phyloP scores from a whole-genome alignment of 2,797 vertebrate species.

The Columba guinea region DNA sequence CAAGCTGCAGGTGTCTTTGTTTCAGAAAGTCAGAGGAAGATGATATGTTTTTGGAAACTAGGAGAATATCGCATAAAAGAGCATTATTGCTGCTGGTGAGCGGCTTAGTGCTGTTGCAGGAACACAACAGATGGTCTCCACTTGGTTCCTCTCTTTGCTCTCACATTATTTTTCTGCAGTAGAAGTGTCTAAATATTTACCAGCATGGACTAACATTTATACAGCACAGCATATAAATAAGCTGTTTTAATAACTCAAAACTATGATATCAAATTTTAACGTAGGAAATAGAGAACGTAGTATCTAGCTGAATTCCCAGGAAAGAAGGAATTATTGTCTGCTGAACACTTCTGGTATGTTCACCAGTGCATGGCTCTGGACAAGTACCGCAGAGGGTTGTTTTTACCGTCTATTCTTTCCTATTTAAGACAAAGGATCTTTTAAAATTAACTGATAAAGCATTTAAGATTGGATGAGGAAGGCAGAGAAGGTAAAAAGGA shows the following conservation, averaged over 20 bases:
- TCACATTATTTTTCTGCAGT: background rate
- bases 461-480: background rate
- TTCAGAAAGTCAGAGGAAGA: background rate
- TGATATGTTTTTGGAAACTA: background rate
- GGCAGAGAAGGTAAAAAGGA: background rate
- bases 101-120: background rate
- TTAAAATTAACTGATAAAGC: background rate
- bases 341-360: background rate
- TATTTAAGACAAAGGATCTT: background rate
- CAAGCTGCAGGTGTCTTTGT: background rate
- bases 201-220: background rate
- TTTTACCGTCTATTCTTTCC: background rate
- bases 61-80: background rate
- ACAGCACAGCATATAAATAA: background rate
- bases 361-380: background rate
- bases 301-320: background rate
- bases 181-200: background rate
- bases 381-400: background rate
- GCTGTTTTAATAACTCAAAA: background rate
- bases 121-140: slow-evolving; percentile 1
- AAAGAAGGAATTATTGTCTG: background rate
- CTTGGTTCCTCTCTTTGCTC: background rate
- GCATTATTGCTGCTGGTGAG: background rate
- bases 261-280: background rate
- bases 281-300: background rate